These are phyloP conservation scores for Terebella lapidaria DNA, from an alignment of 2,888 invertebrate species.

Conservation along the genomic window DNA sequence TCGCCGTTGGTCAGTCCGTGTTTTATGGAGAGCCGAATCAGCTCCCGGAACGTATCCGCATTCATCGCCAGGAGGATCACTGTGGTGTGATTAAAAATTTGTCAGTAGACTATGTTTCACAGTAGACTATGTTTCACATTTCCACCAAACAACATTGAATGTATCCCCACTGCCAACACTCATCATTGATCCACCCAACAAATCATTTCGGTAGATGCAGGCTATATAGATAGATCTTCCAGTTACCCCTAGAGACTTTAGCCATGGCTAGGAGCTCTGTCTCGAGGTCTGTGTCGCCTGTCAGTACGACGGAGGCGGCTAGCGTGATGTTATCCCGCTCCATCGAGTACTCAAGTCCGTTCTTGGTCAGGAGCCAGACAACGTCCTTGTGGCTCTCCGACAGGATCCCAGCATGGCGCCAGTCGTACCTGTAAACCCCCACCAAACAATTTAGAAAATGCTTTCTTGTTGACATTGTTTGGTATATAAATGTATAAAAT, in stretches of 20 bases:
- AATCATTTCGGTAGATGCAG: too few species aligned
- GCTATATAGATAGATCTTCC: neutral
- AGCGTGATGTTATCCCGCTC: slow-evolving; percentile 14
- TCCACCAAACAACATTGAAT: neutral
- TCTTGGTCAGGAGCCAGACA: slow-evolving; percentile 26
- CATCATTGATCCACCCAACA: too few species aligned
- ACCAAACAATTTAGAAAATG: too few species aligned
- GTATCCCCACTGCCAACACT: too few species aligned
- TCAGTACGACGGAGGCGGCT: slow-evolving; percentile 4
- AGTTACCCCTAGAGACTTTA: slow-evolving; percentile 21
- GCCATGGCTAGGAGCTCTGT: slow-evolving; percentile 16
- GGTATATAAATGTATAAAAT: too few species aligned
- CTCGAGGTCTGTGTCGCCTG: slow-evolving; percentile 5
- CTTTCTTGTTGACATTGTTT: too few species aligned
- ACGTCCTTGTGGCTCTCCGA: slow-evolving; percentile 23
- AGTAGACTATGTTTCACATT: neutral
- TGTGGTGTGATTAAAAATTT: slow-evolving; percentile 7
- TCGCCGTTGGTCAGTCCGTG: slow-evolving; percentile 19
- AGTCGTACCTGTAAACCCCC: too few species aligned
- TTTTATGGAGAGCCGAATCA: slow-evolving; percentile 20
- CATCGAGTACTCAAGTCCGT: neutral
- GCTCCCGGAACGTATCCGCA: slow-evolving; percentile 21
- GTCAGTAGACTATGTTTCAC: neutral
- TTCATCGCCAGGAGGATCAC: slow-evolving; percentile 26
- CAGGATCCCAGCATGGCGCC: slow-evolving; percentile 25